Evolutionary conservation across 2,888 invertebrate genomes (phyloP), one percentile per base, ranked within the genome.

Genomic region (Chrysotoxum bicinctum): DNA sequence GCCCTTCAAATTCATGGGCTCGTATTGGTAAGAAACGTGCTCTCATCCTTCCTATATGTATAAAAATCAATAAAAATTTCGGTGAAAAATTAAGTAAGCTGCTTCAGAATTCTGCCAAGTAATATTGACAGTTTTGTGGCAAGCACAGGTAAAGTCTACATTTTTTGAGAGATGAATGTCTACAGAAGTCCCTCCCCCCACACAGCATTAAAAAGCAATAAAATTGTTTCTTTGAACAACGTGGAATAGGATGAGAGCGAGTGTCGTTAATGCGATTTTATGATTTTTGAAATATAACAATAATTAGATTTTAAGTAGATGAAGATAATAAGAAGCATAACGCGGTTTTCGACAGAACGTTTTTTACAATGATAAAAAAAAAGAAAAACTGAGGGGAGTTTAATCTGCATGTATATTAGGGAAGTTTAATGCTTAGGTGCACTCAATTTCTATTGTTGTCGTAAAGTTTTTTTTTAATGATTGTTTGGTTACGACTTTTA

Each of bases 211-310:
- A 54, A 54, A 54, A 54, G 14, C 35, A 37, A 58, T 37, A 21
- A 58, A 58, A 54, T 21, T 58, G 35, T 58, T 21, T 9, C 35
- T 21, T 58, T 37, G 35, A 21, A 12, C 35, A 35, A 58, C 21
- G 21, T 14, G 6, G 14, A 37, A 58, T 21, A 58, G 5, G 14
- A 58, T 8, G 32, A 7, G 14, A 6, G 16, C 1, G 14, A 35
- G n/a, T 19, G 58, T 58, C 58, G 58, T 58, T 58, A 58, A 58
- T 58, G 58, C 58, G 58, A 58, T 58, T 58, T 37, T 58, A 58
- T 58, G 58, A 58, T 58, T 58, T 58, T 58, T 58, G 58, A 58
- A 58, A 58, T 58, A 58, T 58, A 58, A 58, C 58, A 58, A 58
- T 58, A 58, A 58, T 58, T 58, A 58, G 58, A 58, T 58, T 58